Conservation (phyloP, 2,113 vertebrate species). For the Grammomys surdaster region DNA sequence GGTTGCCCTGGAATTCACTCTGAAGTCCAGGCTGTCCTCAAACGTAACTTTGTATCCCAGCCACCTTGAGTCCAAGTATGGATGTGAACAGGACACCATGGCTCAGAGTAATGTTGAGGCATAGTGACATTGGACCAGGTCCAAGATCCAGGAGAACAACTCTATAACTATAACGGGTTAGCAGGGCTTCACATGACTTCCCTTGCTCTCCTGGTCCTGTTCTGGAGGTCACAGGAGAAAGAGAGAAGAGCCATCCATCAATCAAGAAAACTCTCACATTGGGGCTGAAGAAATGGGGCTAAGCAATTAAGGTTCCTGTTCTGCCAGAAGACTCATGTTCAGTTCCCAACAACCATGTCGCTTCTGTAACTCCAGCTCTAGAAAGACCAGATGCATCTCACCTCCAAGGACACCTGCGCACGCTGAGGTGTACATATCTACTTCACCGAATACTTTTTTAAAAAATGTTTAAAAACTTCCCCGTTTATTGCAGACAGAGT, state of each 20-base stretch:
- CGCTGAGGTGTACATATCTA: neutral
- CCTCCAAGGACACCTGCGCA: neutral
- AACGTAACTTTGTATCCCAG: neutral
- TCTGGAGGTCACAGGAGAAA: constrained; percentile 2
- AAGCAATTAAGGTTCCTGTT: neutral
- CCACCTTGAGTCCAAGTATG: neutral
- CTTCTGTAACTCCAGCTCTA: neutral
- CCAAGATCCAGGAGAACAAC: neutral
- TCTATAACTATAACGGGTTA: neutral
- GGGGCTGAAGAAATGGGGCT: neutral
- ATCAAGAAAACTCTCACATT: constrained; percentile 22
- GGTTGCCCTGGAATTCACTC: neutral
- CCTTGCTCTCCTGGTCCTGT: neutral
- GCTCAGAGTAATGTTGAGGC: neutral
- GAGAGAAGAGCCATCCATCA: neutral
- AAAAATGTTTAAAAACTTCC: neutral
- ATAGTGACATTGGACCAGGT: neutral
- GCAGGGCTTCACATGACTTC: neutral
- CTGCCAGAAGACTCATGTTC: neutral
- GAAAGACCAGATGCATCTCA: neutral
- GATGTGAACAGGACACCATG: neutral
- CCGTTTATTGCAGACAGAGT: neutral
- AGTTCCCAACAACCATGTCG: neutral
- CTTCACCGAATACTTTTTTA: neutral
- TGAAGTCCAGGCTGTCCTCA: neutral